Evolutionary conservation across 2,888 invertebrate species (phyloP), one percentile per base, ranked within the genome.

Genomic region (Drosophila rubida): DNA sequence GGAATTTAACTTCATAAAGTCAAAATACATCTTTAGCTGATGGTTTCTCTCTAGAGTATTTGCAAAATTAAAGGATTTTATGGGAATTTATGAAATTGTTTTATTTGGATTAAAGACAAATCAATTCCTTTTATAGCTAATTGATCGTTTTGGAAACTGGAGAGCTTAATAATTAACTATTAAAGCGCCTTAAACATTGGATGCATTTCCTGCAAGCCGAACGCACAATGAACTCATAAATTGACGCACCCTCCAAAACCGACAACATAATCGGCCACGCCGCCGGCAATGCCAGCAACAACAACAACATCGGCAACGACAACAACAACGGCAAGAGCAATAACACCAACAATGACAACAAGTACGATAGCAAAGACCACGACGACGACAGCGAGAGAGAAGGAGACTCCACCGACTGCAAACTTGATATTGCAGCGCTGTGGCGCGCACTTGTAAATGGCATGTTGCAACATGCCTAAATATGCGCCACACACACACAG

Each of bases 141-240:
- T 69, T 55, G 41, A 51, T 49, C 68, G 41, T 14, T 39, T 39
- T 49, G 1, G 13, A 19, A 50, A 23, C 41, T 53, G 8, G 46
- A 59, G 45, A 45, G 53, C 55, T 32, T 58, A 54, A 70, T 75
- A 75, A 70, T 75, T 75, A 75, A 48, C 66, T 54, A 70, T 75
- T 75, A 70, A 70, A 66, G 66, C 59, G 19, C 48, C 70, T 45
- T 55, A 65, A 69, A 66, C 62, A 65, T 75, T 66, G 69, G 14
- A 53, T 6, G 71, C 79, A 81, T 76, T 81, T 81, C 84, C 81
- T 84, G 81, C 63, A 42, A 37, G 49, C 45, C 57, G 57, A 71
- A 82, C 80, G 83, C 86, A 85, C 81, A 87, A 84, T 86, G 87
- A 85, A 85, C 87, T 85, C 83, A 87, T 87, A 87, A 86, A 85